Evolutionary conservation across 1,140 invertebrate species (phyloP).

Genomic region (Wiebesia pumilae): DNA sequence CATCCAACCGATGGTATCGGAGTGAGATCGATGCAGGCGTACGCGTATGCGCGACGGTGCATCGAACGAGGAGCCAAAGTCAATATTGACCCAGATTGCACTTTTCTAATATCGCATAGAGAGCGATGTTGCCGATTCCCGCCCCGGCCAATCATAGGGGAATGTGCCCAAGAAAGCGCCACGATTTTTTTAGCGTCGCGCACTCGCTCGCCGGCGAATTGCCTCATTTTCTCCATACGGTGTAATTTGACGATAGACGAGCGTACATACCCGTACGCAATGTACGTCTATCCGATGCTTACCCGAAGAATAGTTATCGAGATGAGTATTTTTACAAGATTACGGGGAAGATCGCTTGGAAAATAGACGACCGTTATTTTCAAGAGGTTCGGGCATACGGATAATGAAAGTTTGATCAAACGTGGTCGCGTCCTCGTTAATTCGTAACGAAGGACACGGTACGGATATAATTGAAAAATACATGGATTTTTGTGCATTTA

Average conservation of each 20-base stretch:
- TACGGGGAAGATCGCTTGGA: constrained; percentile 21
- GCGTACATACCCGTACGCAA: neutral
- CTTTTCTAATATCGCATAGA: constrained; percentile 26
- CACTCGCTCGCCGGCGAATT: neutral
- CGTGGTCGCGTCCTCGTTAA: too few species aligned
- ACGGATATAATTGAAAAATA: neutral
- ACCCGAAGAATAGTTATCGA: constrained; percentile 16
- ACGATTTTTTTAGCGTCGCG: neutral
- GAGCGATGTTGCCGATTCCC: neutral
- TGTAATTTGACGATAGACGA: constrained; percentile 26
- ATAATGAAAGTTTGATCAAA: neutral
- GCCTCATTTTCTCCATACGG: neutral
- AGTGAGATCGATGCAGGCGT: neutral
- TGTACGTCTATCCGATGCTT: neutral
- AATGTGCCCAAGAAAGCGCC: constrained; percentile 33
- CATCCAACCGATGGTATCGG: neutral
- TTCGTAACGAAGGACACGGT: neutral
- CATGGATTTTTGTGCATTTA: neutral
- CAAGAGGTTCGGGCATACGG: neutral
- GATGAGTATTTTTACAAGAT: constrained; percentile 7
- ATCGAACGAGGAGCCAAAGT: constrained; percentile 4
- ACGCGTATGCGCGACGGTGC: neutral
- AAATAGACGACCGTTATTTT: constrained; percentile 29
- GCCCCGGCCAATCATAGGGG: constrained; percentile 30
- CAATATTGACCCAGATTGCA: constrained; percentile 46